Evolutionary conservation across 2,888 invertebrate species (phyloP), one percentile per base, ranked within the genome.

Genomic region (Sisyra terminalis): DNA sequence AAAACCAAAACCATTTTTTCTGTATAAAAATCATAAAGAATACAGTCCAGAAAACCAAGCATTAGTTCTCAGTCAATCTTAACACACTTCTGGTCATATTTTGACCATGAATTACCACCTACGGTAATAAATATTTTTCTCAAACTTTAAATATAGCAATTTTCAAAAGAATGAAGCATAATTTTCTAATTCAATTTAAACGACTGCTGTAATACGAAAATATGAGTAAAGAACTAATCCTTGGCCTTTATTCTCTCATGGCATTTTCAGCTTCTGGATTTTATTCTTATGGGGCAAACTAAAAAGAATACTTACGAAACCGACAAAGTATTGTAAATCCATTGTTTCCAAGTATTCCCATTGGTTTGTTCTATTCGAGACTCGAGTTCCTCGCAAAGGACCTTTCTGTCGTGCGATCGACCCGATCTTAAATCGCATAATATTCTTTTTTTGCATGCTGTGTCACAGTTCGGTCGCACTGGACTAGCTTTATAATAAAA

Each of bases 401-500:
- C 77, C 55, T 81, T 82, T 3, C 87, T 73, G 60, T 87, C 88
- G 57, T 89, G 88, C 41, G 87, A 87, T 39, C 86, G 71, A 0
- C 89, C 90, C 11, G 88, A 88, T 43, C 85, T 75, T 43, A 87
- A 71, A 62, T 89, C 89, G 58, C 90, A 92, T 30, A 90, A 66
- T 55, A 88, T 68, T 36, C 87, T 72, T 60, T 87, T 88, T 47
- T 82, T 81, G 54, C 90, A 92, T 51, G 85, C 85, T 6, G 79
- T 78, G 60, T 86, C 84, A 57, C 90, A 92, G 0, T 67, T 59
- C 8, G 87, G 82, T 32, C 84, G 73, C 0, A 82, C 81, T 0
- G 88, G 86, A 45, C 88, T 88, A 57, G 84, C 87, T 63, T 89
- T 89, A 73, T 86, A 86, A 59, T 89, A 89, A 58, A 86, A 78